These are phyloP conservation scores for Bimastos eiseni DNA, from an alignment of 2,888 invertebrate species.

Conservation along the genomic window DNA sequence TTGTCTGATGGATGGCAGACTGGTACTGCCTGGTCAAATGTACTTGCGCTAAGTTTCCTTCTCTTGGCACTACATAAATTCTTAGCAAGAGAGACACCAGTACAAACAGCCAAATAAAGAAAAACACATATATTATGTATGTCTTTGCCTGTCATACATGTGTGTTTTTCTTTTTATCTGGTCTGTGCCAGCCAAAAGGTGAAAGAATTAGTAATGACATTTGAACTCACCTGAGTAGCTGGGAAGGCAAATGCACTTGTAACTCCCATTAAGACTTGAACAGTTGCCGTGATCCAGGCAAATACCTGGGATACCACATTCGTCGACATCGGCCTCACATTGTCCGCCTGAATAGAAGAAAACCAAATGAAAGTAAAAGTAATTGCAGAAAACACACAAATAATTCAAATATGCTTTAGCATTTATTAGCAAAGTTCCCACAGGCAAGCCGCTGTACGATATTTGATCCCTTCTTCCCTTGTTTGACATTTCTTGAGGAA, in stretches of 20 bases:
- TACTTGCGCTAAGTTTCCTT: not conserved
- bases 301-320: not conserved
- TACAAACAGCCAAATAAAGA: not conserved
- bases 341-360: not conserved
- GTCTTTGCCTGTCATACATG: not conserved
- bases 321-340: not conserved
- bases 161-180: not conserved
- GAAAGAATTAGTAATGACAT: not conserved
- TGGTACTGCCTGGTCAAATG: not conserved
- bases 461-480: not conserved
- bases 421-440: not conserved
- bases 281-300: not conserved
- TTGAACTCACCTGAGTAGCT: not conserved
- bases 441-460: not conserved
- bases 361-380: not conserved
- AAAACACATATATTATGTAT: not conserved
- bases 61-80: not conserved
- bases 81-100: not conserved
- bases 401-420: not conserved
- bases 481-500: not conserved
- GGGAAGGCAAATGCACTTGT: not conserved
- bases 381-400: not conserved
- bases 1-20: not conserved
- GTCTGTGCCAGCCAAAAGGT: not conserved
- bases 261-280: not conserved